These are phyloP conservation scores for Perithous albicinctus DNA, from an alignment of 2,888 invertebrate genomes.

Conservation along the genomic window DNA sequence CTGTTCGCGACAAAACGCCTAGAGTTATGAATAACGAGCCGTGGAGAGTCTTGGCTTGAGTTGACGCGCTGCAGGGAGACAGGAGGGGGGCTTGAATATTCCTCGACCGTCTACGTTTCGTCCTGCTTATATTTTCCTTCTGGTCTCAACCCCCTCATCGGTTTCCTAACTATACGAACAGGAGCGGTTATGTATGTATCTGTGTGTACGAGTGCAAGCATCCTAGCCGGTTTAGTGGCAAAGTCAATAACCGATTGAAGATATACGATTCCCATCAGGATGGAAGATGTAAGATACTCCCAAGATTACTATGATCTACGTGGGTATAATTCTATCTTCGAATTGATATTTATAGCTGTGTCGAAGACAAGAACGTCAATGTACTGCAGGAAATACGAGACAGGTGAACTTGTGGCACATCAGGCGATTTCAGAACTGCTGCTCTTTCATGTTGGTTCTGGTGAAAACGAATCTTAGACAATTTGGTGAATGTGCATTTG, in stretches of 20 bases:
- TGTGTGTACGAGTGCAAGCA: background rate
- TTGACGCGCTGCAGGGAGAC: slow-evolving; percentile 42
- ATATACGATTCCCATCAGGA: slow-evolving; percentile 58
- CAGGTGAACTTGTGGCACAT: background rate
- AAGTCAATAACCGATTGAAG: slow-evolving; percentile 60
- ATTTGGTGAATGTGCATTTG: background rate
- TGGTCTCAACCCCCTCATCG: slow-evolving; percentile 28
- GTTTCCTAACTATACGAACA: slow-evolving; percentile 31
- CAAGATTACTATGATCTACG: slow-evolving; percentile 55
- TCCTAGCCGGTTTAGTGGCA: slow-evolving; percentile 53
- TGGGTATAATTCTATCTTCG: slow-evolving; percentile 40
- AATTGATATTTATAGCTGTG: slow-evolving; percentile 60
- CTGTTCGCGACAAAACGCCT: slow-evolving; percentile 76
- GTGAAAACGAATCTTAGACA: background rate
- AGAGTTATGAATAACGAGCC: slow-evolving; percentile 68
- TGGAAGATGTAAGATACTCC: slow-evolving; percentile 46
- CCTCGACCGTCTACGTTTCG: slow-evolving; percentile 34
- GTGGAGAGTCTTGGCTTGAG: slow-evolving; percentile 64
- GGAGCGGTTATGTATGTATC: slow-evolving; percentile 6
- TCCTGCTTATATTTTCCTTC: slow-evolving; percentile 31
- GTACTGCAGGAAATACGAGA: background rate
- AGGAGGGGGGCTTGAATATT: slow-evolving; percentile 19
- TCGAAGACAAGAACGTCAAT: slow-evolving; percentile 33
- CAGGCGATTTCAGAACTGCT: background rate
- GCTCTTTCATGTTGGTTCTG: background rate